Percentiles rank a stretch among this genome's conserved stretches.
phyloP scores from a whole-genome alignment of 1,140 invertebrate species.

The Saccostrea echinata region DNA sequence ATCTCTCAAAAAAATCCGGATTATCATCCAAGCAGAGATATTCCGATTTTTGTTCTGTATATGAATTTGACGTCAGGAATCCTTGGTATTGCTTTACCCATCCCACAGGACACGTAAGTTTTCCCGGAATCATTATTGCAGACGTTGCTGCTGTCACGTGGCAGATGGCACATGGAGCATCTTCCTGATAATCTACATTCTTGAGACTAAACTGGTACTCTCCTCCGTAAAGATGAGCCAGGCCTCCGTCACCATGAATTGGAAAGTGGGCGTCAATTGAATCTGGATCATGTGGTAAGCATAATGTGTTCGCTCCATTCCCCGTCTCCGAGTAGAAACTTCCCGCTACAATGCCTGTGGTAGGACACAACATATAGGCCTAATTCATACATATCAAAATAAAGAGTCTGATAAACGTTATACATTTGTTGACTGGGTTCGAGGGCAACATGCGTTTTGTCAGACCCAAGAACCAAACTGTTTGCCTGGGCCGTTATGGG shows the following conservation, averaged over 20 bases:
- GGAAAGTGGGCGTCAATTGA: not conserved
- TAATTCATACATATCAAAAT: not conserved
- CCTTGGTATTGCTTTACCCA: constrained; percentile 37
- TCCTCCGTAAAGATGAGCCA: constrained; percentile 3
- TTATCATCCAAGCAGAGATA: constrained; percentile 26
- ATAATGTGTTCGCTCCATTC: constrained; percentile 20
- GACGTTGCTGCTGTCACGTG: not conserved
- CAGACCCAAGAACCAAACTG: too few relatives aligned
- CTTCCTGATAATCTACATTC: constrained; percentile 7
- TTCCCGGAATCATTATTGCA: constrained; percentile 22
- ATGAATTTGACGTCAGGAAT: not conserved
- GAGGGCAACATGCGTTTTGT: too few relatives aligned
- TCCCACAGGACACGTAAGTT: constrained; percentile 3
- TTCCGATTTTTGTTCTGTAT: not conserved
- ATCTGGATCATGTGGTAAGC: constrained; percentile 36
- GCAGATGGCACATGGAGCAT: constrained; percentile 49
- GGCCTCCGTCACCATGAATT: not conserved
- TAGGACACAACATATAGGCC: not conserved
- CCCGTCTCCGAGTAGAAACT: constrained; percentile 11
- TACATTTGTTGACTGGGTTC: too few relatives aligned
- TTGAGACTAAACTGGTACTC: constrained; percentile 41
- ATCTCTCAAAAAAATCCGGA: constrained; percentile 8
- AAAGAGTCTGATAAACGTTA: too few relatives aligned
- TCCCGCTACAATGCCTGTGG: not conserved
- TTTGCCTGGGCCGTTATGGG: too few relatives aligned